A percentile compares a stretch with the other conserved stretches of the same genome.
These are phyloP conservation scores for Sphecodes monilicornis DNA, from an alignment of 2,888 invertebrate species.

Conservation along the genomic window DNA sequence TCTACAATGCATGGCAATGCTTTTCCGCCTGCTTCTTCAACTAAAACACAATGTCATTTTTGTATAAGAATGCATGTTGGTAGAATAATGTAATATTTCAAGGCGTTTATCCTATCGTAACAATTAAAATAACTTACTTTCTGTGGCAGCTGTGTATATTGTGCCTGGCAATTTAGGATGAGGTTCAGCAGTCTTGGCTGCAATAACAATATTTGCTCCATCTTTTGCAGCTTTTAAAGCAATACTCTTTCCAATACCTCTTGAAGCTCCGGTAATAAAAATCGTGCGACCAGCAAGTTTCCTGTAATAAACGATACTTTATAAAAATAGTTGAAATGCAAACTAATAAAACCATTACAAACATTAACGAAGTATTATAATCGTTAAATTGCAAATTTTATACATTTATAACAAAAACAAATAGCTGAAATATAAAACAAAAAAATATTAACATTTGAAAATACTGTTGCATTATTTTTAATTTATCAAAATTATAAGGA, in stretches of 20 bases:
- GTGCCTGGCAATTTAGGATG: constrained; percentile 97
- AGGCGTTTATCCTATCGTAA: not conserved
- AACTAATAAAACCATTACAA: not conserved
- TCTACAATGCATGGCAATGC: constrained; percentile 95
- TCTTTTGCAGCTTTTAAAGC: constrained; percentile 96
- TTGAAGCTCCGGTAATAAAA: constrained; percentile 97
- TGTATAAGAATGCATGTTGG: not conserved
- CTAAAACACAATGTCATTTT: constrained; percentile 83
- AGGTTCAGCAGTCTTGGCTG: constrained; percentile 95
- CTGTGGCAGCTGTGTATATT: constrained; percentile 95
- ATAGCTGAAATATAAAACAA: not conserved
- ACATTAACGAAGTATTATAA: not conserved
- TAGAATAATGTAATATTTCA: not conserved
- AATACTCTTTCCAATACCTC: constrained; percentile 98
- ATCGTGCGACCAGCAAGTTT: constrained; percentile 94
- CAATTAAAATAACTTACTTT: constrained; percentile 87
- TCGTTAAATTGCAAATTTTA: not conserved
- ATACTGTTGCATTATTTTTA: not conserved
- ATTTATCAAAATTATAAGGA: not conserved
- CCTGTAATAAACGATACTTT: constrained; percentile 79
- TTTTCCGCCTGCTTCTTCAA: constrained; percentile 94
- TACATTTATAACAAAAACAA: not conserved
- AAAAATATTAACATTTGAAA: not conserved
- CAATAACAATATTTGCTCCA: constrained; percentile 96
- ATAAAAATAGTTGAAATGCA: not conserved